A percentile compares a stretch with the other conserved stretches of the same genome.
These are phyloP conservation scores for Drosophila nr. medialis DNA, from an alignment of 2,888 invertebrate genomes.

Conservation along the genomic window DNA sequence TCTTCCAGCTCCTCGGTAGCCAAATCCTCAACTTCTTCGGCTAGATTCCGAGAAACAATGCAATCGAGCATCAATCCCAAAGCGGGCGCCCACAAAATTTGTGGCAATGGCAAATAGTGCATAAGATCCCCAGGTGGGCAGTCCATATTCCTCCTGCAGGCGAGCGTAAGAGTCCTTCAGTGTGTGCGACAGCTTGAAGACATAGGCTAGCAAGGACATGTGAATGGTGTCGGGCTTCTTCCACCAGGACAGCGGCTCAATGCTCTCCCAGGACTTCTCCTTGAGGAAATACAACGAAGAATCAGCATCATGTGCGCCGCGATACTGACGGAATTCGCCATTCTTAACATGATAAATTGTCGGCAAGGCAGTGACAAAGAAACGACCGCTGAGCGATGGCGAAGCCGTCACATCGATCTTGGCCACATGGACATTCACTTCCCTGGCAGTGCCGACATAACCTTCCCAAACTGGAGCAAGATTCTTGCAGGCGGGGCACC, in stretches of 20 bases:
- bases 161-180: conserved; percentile 94
- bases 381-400: conserved; percentile 97
- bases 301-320: conserved; percentile 94
- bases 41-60: conserved; percentile 86
- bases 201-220: conserved; percentile 96
- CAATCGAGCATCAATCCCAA: conserved; percentile 96
- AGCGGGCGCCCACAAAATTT: conserved; percentile 94
- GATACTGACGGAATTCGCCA: conserved; percentile 97
- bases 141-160: conserved; percentile 95
- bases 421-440: conserved; percentile 92
- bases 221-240: conserved; percentile 96
- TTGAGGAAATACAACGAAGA: conserved; percentile 94
- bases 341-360: conserved; percentile 98
- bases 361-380: conserved; percentile 98
- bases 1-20: conserved; percentile 77
- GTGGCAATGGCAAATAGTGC: conserved; percentile 96
- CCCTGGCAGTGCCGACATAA: conserved; percentile 90
- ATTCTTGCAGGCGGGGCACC: conserved; percentile 99
- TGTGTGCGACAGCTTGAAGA: conserved; percentile 97
- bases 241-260: conserved; percentile 95
- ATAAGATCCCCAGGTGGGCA: conserved; percentile 97
- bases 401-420: conserved; percentile 97
- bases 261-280: conserved; percentile 93
- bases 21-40: conserved; percentile 80
- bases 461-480: conserved; percentile 95